Evolutionary conservation across 1,140 invertebrate genomes (phyloP).

Genomic region (Hylaeus anthracinus): DNA sequence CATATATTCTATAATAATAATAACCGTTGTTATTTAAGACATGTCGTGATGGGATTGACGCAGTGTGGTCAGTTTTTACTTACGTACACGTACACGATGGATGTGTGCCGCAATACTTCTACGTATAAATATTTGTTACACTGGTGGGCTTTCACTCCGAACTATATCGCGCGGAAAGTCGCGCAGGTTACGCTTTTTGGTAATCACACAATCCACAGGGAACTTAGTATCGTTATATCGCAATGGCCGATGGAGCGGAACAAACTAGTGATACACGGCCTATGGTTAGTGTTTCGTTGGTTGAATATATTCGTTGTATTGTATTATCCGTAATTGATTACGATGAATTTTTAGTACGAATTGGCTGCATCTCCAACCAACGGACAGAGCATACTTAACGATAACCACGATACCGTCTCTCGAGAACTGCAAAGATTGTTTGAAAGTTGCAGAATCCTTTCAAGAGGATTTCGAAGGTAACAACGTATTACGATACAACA

Average conservation of each 20-base stretch:
- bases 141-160: conserved; percentile 87
- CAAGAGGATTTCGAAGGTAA: conserved; percentile 82
- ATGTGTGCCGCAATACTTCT: conserved; percentile 80
- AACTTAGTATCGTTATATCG: conserved; percentile 85
- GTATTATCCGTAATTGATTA: conserved; percentile 9
- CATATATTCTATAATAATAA: conserved; percentile 1
- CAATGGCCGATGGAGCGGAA: conserved; percentile 86
- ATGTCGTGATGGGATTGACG: conserved; percentile 96
- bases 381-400: conserved; percentile 82
- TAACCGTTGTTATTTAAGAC: conserved; percentile 79
- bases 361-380: conserved; percentile 73
- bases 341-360: conserved; percentile 64
- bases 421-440: conserved; percentile 83
- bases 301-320: background rate
- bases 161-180: conserved; percentile 83
- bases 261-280: conserved; percentile 86
- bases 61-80: conserved; percentile 95
- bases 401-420: conserved; percentile 84
- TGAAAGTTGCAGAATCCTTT: conserved; percentile 82
- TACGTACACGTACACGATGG: conserved; percentile 88
- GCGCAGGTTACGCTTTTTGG: conserved; percentile 86
- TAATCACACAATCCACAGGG: conserved; percentile 83
- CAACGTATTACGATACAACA: background rate
- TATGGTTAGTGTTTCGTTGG: conserved; percentile 79
- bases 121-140: conserved; percentile 85